Evolutionary conservation across 1,140 invertebrate genomes (phyloP).

Genomic region (Diabrotica undecimpunctata): DNA sequence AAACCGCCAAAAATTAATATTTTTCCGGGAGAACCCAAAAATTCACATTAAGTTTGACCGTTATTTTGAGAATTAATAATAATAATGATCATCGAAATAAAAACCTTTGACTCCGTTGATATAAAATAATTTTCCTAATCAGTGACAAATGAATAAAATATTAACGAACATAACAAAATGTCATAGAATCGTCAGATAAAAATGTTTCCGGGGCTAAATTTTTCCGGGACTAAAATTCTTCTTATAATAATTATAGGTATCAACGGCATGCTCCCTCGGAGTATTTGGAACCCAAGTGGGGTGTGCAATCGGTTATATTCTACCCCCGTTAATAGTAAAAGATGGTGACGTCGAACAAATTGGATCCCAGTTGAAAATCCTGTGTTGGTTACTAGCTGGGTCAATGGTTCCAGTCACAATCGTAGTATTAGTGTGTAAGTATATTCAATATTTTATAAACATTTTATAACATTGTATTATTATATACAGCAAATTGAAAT

Average conservation of each 20-base stretch:
- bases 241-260: constrained; percentile 50
- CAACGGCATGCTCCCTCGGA: constrained; percentile 70
- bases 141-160: no score
- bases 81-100: no score
- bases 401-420: constrained; percentile 56
- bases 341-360: constrained; percentile 47
- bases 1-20: no score
- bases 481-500: no score
- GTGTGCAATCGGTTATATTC: constrained; percentile 45
- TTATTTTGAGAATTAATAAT: no score
- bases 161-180: no score
- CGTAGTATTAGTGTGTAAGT: constrained; percentile 58
- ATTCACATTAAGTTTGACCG: no score
- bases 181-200: background rate
- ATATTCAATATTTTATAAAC: background rate
- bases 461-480: no score
- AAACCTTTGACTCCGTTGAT: no score
- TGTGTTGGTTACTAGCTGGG: constrained; percentile 53
- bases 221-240: background rate
- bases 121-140: no score
- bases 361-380: constrained; percentile 40
- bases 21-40: no score
- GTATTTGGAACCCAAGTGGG: constrained; percentile 74
- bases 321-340: constrained; percentile 47
- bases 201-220: background rate